These are phyloP conservation scores for Centroberyx gerrardi DNA, from an alignment of 2,797 vertebrate genomes.

Conservation along the genomic window DNA sequence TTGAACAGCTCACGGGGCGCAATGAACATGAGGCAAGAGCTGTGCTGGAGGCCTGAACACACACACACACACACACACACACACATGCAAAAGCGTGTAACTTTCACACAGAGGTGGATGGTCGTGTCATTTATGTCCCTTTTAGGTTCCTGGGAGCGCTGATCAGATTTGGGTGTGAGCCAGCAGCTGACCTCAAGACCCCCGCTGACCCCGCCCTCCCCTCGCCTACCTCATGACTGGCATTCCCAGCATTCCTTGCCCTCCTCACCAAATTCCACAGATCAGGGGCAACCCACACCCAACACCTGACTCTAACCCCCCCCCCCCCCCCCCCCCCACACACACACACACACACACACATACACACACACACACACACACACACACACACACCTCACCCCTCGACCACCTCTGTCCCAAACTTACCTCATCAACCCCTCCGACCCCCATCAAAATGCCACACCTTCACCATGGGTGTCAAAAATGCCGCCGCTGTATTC, in stretches of 20 bases:
- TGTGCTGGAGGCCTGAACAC: not conserved
- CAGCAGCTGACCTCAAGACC: constrained; percentile 71
- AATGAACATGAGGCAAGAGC: too few relatives aligned
- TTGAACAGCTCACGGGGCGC: too few relatives aligned
- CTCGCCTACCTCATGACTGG: constrained; percentile 67
- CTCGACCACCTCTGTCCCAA: constrained; percentile 23
- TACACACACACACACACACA: too few relatives aligned
- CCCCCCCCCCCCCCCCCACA: constrained; percentile 45
- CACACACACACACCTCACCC: constrained; percentile 35
- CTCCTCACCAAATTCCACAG: constrained; percentile 84
- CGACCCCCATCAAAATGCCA: constrained; percentile 34
- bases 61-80: constrained; percentile 15
- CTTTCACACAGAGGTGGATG: not conserved
- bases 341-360: not conserved
- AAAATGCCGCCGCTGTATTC: constrained; percentile 26
- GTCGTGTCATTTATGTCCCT: constrained; percentile 25
- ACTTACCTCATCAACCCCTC: constrained; percentile 28
- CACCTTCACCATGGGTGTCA: constrained; percentile 3
- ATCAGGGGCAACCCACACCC: constrained; percentile 58
- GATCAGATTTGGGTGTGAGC: constrained; percentile 51
- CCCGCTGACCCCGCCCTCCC: constrained; percentile 58
- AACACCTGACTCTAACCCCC: constrained; percentile 63
- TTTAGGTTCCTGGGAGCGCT: constrained; percentile 30
- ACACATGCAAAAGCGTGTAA: not conserved
- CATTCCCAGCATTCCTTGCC: constrained; percentile 86